These are phyloP conservation scores for Trematocara marginatum DNA, from an alignment of 2,113 vertebrate genomes.

Conservation along the genomic window DNA sequence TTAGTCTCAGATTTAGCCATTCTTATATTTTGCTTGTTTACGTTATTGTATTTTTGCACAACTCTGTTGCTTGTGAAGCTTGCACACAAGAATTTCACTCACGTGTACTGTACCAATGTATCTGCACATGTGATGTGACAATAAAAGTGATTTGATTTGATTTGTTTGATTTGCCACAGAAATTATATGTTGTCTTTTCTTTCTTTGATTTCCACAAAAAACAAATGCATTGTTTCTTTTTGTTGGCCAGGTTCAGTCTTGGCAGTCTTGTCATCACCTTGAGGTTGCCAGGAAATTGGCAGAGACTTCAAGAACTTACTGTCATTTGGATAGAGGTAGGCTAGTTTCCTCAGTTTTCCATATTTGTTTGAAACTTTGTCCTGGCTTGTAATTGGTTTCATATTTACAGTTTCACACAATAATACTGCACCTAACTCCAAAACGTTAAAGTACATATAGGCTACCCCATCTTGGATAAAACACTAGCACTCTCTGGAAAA, in stretches of 20 bases:
- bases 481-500: background rate
- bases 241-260: background rate
- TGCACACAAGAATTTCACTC: too few relatives aligned
- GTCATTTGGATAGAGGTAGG: background rate
- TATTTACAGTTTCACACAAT: background rate
- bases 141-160: too few relatives aligned
- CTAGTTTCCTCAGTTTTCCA: background rate
- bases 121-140: too few relatives aligned
- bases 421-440: background rate
- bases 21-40: too few relatives aligned
- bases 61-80: too few relatives aligned
- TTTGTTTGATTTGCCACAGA: background rate
- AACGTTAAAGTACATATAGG: background rate
- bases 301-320: background rate
- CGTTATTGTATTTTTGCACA: too few relatives aligned
- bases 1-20: too few relatives aligned
- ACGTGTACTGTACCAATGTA: too few relatives aligned
- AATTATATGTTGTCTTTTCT: background rate
- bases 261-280: background rate
- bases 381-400: background rate
- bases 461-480: background rate
- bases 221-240: background rate
- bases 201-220: background rate
- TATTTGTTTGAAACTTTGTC: background rate
- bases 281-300: background rate